phyloP scores from a whole-genome alignment of 2,888 invertebrate genomes.

The Machimus atricapillus region DNA sequence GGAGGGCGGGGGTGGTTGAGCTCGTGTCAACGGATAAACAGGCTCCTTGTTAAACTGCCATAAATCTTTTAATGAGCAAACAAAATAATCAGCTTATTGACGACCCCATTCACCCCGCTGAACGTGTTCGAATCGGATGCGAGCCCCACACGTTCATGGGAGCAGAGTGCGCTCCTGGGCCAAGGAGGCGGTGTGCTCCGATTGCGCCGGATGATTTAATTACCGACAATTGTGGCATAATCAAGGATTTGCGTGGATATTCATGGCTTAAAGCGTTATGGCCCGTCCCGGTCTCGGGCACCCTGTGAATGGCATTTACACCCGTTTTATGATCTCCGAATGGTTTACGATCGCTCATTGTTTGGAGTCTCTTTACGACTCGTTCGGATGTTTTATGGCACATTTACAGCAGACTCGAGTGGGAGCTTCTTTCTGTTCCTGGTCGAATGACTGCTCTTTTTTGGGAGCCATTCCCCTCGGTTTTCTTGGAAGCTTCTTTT shows the following conservation, averaged over 20 bases:
- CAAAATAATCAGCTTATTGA: slow-evolving; percentile 25
- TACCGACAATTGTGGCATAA: slow-evolving; percentile 20
- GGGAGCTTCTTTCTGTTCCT: background rate
- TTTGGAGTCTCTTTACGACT: slow-evolving; percentile 33
- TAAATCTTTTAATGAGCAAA: slow-evolving; percentile 34
- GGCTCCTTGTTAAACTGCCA: background rate
- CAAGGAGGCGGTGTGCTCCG: background rate
- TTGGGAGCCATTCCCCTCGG: background rate
- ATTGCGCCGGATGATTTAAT: slow-evolving; percentile 9
- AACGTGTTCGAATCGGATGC: background rate
- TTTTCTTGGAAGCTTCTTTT: slow-evolving; percentile 5
- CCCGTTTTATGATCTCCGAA: slow-evolving; percentile 22
- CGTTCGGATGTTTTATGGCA: slow-evolving; percentile 11
- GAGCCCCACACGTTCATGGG: background rate
- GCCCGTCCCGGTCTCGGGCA: background rate
- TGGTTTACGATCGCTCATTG: slow-evolving; percentile 30
- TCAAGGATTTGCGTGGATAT: background rate
- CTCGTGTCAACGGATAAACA: slow-evolving; percentile 11
- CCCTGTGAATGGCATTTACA: background rate
- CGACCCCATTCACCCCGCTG: background rate
- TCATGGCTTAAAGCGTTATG: background rate
- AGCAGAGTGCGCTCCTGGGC: background rate
- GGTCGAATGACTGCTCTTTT: background rate
- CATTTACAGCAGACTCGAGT: background rate
- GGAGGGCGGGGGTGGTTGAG: background rate